Base-by-base conservation (phyloP, 2,797 vertebrate genomes). In the Gallirallus australis region DNA sequence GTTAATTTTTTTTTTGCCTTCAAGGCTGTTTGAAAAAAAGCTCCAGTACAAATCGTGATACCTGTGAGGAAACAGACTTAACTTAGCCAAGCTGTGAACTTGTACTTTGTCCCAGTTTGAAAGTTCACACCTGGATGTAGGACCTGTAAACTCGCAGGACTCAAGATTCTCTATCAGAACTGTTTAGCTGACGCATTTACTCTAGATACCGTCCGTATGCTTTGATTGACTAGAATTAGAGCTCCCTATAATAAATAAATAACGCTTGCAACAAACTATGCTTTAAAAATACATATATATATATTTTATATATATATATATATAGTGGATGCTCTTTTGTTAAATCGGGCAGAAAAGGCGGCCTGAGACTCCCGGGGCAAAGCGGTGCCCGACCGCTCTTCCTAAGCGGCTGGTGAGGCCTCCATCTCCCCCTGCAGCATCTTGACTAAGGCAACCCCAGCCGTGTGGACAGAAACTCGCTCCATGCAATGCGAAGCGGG, bases 371-470 rank as follows among this genome's bases (percentile, higher is more conserved):
- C 18, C 0, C 15, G 18, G 8, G n/a, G 8, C 1, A 21, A 10
- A 17, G 48, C 48, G 31, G 7, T 0, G 45, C 37, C 11, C 37
- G 12, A 19, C 27, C 31, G 2, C 61, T 12, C 15, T 16, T 21
- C 31, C 45, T 33, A 6, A 2, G 28, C 2, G 25, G 28, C 25
- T 3, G 27, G 8, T 1, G 0, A 35, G 27, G 19, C 13, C 45
- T n/a, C 59, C 21, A 0, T 3, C 35, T 6, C 16, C 7, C n/a
- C 69, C 7, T 3, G 20, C 37, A 20, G 61, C 31, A 48, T 25
- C 6, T 5, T 0, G 11, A 8, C 53, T 0, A 0, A 4, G 33
- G 12, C 2, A 40, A 8, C 23, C 17, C 14, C 40, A 5, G 8
- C 28, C n/a, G 24, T 3, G 15, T 0, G 11, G 9, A 40, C 30